phyloP scores from a whole-genome alignment of 2,888 invertebrate species.

The Cantharis lateralis region DNA sequence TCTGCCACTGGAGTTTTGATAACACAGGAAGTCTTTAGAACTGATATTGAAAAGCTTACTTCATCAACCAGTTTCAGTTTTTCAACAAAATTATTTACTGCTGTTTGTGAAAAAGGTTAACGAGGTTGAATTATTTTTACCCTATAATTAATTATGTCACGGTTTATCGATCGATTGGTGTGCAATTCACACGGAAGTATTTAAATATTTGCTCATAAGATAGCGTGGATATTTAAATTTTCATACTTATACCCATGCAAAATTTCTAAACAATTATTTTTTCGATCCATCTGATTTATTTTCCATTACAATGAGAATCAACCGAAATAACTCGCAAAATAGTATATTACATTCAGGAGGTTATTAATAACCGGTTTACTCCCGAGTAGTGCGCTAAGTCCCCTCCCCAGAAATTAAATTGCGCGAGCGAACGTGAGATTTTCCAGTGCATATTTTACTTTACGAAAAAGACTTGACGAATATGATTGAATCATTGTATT shows the following conservation, averaged over 20 bases:
- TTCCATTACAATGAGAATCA: neutral
- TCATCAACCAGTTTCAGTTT: neutral
- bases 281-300: neutral
- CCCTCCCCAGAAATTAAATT: too few species aligned
- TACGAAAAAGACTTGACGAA: too few species aligned
- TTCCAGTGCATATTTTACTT: too few species aligned
- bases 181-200: neutral
- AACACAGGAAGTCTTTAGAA: neutral
- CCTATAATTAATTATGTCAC: neutral
- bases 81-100: neutral
- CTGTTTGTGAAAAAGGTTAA: neutral
- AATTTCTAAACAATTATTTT: neutral
- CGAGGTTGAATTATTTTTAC: neutral
- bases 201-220: neutral
- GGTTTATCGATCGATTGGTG: neutral
- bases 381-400: too few species aligned
- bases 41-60: neutral
- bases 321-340: neutral
- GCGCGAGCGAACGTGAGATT: too few species aligned
- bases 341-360: too few species aligned
- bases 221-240: neutral
- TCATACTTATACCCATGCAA: neutral
- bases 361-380: too few species aligned
- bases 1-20: slow-evolving; percentile 3
- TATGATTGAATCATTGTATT: too few species aligned